These are phyloP conservation scores for Mesembrinibis cayennensis DNA, from an alignment of 2,113 vertebrate species.

Conservation along the genomic window DNA sequence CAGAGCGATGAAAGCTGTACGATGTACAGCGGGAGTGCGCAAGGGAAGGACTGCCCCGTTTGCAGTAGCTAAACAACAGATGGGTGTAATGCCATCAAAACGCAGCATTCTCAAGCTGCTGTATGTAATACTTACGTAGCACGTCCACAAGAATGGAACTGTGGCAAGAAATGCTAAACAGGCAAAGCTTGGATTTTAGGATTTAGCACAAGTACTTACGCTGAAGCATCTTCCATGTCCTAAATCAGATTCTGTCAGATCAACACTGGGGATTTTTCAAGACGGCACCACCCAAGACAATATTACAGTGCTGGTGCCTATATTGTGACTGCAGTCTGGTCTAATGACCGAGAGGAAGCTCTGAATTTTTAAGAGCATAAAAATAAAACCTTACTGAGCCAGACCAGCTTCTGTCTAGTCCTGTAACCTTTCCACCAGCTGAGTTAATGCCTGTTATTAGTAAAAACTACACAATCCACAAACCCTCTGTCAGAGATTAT, in stretches of 20 bases:
- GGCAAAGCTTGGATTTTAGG: conserved; percentile 10
- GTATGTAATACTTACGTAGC: rapidly evolving
- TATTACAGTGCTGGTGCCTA: not conserved
- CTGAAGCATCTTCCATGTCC: not conserved
- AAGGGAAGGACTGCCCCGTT: not conserved
- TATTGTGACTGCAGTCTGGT: not conserved
- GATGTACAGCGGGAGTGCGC: rapidly evolving
- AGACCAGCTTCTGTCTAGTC: not conserved
- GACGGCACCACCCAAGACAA: not conserved
- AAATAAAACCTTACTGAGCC: not conserved
- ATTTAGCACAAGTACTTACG: not conserved
- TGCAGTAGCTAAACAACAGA: not conserved
- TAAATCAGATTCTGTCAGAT: not conserved
- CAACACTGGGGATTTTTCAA: not conserved
- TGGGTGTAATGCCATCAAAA: not conserved
- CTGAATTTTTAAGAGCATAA: not conserved
- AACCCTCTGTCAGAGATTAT: not conserved
- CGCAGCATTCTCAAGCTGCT: not conserved
- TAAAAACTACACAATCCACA: not conserved
- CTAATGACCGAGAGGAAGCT: not conserved
- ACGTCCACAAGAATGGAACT: rapidly evolving
- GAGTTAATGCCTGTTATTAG: not conserved
- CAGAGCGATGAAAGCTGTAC: not conserved
- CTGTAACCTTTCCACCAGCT: not conserved
- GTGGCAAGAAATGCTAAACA: not conserved